Conservation (phyloP, 2,113 vertebrate species). For the Aramus guarauna region DNA sequence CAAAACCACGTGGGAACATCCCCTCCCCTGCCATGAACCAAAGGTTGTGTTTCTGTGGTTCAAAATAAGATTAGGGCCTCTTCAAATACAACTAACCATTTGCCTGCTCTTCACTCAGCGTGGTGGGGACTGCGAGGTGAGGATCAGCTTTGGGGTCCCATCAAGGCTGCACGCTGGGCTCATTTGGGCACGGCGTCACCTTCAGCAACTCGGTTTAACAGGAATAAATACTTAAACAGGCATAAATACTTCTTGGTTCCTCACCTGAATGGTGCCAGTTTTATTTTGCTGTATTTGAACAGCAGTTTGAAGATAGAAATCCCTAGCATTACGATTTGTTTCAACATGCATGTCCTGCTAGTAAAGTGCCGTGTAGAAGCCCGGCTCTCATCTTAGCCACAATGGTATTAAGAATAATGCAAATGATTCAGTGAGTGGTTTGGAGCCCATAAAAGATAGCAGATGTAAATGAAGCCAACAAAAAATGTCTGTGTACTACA, state of each 20-base stretch:
- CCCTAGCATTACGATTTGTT: neutral
- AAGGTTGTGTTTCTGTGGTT: neutral
- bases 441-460: neutral
- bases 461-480: neutral
- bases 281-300: neutral
- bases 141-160: neutral
- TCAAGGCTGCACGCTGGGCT: neutral
- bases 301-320: constrained; percentile 14
- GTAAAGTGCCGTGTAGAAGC: neutral
- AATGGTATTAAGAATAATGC: neutral
- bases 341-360: neutral
- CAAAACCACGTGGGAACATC: neutral
- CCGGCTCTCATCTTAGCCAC: neutral
- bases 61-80: neutral
- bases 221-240: neutral
- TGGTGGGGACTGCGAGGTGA: neutral
- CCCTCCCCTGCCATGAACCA: neutral
- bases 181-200: accelerated
- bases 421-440: neutral
- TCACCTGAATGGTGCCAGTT: neutral
- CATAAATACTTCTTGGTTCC: neutral
- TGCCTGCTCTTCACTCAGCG: accelerated
- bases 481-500: neutral
- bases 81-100: neutral
- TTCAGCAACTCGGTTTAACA: neutral